Evolutionary conservation across 2,797 vertebrate genomes (phyloP).

Genomic region (Poliocrania exsul): DNA sequence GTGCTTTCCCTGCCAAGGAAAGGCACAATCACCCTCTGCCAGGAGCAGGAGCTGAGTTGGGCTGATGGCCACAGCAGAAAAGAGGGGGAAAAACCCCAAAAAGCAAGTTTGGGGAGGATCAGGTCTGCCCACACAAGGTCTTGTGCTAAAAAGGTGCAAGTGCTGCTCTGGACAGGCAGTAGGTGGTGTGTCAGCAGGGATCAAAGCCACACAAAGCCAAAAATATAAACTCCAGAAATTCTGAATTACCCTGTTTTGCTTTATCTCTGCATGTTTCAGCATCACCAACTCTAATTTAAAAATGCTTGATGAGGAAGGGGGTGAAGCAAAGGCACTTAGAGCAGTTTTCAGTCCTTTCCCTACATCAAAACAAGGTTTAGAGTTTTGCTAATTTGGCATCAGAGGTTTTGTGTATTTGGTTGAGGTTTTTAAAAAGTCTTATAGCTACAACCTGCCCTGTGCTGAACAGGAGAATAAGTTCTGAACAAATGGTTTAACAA

Average conservation of each 20-base stretch:
- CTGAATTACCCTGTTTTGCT: neutral
- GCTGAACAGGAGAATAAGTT: neutral
- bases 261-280: accelerated
- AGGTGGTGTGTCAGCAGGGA: neutral
- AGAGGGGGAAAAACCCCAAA: neutral
- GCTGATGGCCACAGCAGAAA: neutral
- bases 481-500: neutral
- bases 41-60: neutral
- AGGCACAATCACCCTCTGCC: neutral
- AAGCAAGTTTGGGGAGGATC: neutral
- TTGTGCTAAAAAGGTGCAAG: accelerated
- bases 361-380: accelerated
- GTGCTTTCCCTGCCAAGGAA: neutral
- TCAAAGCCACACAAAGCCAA: neutral
- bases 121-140: accelerated
- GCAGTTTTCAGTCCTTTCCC: accelerated
- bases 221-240: accelerated
- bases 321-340: neutral
- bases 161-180: neutral
- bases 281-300: neutral
- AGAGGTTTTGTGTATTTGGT: neutral
- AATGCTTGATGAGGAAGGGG: accelerated
- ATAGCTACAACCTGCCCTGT: neutral
- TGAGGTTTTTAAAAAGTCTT: neutral
- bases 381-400: neutral